Evolutionary conservation across 2,113 vertebrate genomes (phyloP).

Genomic region (Onychostoma macrolepis): DNA sequence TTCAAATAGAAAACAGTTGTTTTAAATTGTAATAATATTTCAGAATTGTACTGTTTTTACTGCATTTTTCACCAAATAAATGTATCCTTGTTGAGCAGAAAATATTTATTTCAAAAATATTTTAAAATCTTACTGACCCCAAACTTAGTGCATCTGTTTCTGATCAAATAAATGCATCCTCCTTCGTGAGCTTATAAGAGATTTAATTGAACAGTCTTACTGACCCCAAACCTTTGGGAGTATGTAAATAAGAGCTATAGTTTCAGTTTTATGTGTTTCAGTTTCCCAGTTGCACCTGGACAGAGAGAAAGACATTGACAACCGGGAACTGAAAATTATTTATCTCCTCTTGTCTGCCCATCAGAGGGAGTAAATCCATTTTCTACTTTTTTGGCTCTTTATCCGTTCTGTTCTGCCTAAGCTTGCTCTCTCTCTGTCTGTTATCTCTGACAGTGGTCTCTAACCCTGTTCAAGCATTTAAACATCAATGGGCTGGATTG

Average conservation of each 20-base stretch:
- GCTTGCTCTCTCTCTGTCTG: slow-evolving; percentile 24
- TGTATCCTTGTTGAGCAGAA: not conserved
- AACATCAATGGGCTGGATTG: slow-evolving; percentile 18
- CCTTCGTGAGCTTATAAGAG: not conserved
- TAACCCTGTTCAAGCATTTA: slow-evolving; percentile 42
- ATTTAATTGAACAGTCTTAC: not conserved
- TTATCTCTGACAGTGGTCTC: slow-evolving; percentile 29
- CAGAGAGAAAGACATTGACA: not conserved
- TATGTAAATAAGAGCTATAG: not conserved
- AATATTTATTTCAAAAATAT: not conserved
- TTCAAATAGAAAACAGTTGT: not conserved
- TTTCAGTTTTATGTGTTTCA: not conserved
- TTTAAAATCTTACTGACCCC: not conserved
- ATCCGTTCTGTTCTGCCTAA: slow-evolving; percentile 36
- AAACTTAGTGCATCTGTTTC: not conserved
- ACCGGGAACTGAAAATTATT: slow-evolving; percentile 12
- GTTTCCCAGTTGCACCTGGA: not conserved
- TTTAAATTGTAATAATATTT: not conserved
- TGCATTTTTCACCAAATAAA: not conserved
- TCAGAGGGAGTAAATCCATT: slow-evolving; percentile 30
- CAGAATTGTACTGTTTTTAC: not conserved
- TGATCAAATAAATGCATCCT: too few relatives aligned
- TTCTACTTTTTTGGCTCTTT: slow-evolving; percentile 31
- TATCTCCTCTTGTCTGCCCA: slow-evolving; percentile 40
- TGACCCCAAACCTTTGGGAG: not conserved